These are phyloP conservation scores for Anomalospiza imberbis DNA, from an alignment of 2,797 vertebrate species.

Conservation along the genomic window DNA sequence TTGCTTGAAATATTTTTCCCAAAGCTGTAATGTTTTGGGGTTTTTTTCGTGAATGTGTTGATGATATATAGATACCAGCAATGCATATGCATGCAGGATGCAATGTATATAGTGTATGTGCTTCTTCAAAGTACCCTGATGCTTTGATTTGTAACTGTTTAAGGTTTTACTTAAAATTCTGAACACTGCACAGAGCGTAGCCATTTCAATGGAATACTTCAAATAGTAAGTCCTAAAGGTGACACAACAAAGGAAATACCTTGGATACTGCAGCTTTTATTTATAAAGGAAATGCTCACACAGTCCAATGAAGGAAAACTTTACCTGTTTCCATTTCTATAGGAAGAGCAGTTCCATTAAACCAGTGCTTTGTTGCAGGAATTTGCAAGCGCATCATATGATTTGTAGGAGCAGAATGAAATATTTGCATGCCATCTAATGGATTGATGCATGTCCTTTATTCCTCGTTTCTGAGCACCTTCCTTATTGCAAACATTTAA, in stretches of 20 bases:
- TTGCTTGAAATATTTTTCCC: constrained; percentile 18
- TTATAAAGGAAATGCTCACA: constrained; percentile 55
- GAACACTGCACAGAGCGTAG: constrained; percentile 35
- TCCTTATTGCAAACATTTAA: not conserved
- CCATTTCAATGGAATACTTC: constrained; percentile 68
- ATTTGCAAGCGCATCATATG: constrained; percentile 23
- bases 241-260: constrained; percentile 65
- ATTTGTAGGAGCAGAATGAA: constrained; percentile 42
- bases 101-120: constrained; percentile 4
- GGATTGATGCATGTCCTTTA: not conserved
- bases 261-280: constrained; percentile 60
- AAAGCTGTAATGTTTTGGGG: not conserved
- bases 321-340: constrained; percentile 36
- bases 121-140: constrained; percentile 51
- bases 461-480: constrained; percentile 18
- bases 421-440: constrained; percentile 13
- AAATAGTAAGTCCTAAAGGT: constrained; percentile 69
- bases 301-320: constrained; percentile 43
- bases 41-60: not conserved
- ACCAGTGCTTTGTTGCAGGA: constrained; percentile 1
- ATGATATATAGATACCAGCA: constrained; percentile 25
- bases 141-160: constrained; percentile 68
- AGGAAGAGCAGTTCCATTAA: constrained; percentile 55
- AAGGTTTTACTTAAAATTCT: constrained; percentile 72
- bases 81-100: constrained; percentile 37